Conservation (phyloP, 2,113 vertebrate genomes). For the Misgurnus mizolepis region DNA sequence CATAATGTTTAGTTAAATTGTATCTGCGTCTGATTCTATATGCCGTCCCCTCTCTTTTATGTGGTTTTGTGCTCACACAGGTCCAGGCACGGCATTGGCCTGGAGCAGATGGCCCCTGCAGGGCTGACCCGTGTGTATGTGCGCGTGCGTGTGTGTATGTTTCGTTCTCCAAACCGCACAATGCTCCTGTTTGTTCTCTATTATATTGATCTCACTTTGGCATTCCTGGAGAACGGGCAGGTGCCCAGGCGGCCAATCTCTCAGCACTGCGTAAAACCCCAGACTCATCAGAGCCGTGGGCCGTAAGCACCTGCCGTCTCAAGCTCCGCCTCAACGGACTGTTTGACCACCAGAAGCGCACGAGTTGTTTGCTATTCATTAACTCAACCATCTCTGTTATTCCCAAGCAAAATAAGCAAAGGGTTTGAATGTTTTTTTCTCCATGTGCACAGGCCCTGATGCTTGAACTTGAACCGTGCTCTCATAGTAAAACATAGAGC, state of each 20-base stretch:
- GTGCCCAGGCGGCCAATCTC: conserved; percentile 47
- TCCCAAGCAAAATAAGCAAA: conserved; percentile 2
- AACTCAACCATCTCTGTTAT: neutral
- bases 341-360: neutral
- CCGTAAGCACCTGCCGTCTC: conserved; percentile 42
- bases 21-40: neutral
- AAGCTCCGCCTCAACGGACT: conserved; percentile 27
- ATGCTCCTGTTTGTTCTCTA: conserved; percentile 71
- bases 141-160: conserved; percentile 39
- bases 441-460: neutral
- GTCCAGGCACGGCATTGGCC: conserved; percentile 46
- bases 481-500: neutral
- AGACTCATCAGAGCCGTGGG: neutral
- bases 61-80: conserved; percentile 31
- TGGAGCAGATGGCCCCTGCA: conserved; percentile 66
- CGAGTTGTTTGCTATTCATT: conserved; percentile 34
- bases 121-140: conserved; percentile 16
- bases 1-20: neutral
- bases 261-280: conserved; percentile 36
- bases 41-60: conserved; percentile 25
- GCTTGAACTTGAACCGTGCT: neutral
- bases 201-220: conserved; percentile 70
- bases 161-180: conserved; percentile 60
- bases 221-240: conserved; percentile 64
- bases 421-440: neutral